A percentile compares a stretch with the other conserved stretches of the same genome.
phyloP scores from a whole-genome alignment of 2,797 vertebrate species.

The Manis pentadactyla region DNA sequence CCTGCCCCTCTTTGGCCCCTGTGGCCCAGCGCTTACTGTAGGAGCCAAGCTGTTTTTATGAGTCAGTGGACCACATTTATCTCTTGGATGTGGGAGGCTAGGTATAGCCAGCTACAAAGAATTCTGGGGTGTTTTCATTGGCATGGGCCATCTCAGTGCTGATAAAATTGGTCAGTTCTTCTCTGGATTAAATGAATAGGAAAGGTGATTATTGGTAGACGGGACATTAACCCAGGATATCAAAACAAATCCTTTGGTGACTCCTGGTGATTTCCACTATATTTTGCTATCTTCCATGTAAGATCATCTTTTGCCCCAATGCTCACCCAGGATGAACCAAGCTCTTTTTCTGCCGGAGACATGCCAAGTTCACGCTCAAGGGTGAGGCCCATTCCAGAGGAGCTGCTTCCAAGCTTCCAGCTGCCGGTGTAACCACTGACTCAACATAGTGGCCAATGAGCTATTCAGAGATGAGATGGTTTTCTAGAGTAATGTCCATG shows the following conservation, averaged over 20 bases:
- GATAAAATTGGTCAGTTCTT: background rate
- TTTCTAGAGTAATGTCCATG: background rate
- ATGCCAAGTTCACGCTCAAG: background rate
- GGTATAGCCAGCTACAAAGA: background rate
- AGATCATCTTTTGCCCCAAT: background rate
- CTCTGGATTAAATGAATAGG: constrained; percentile 9
- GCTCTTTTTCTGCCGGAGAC: background rate
- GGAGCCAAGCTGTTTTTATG: background rate
- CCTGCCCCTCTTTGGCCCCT: background rate
- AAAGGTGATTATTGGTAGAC: background rate
- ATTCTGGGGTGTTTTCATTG: background rate
- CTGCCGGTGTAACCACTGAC: background rate
- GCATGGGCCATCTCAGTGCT: background rate
- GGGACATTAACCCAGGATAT: background rate
- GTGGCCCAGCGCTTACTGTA: background rate
- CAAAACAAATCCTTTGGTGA: background rate
- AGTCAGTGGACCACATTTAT: background rate
- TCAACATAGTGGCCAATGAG: background rate
- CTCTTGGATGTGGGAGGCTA: background rate
- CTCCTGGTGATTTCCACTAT: background rate
- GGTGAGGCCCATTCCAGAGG: background rate
- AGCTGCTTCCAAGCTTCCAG: background rate
- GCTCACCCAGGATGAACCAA: background rate
- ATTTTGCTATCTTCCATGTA: background rate
- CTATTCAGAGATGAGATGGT: background rate